Evolutionary conservation across 1,140 invertebrate genomes (phyloP), one percentile per base, ranked within the genome.

Genomic region (Drosophila bocki): DNA sequence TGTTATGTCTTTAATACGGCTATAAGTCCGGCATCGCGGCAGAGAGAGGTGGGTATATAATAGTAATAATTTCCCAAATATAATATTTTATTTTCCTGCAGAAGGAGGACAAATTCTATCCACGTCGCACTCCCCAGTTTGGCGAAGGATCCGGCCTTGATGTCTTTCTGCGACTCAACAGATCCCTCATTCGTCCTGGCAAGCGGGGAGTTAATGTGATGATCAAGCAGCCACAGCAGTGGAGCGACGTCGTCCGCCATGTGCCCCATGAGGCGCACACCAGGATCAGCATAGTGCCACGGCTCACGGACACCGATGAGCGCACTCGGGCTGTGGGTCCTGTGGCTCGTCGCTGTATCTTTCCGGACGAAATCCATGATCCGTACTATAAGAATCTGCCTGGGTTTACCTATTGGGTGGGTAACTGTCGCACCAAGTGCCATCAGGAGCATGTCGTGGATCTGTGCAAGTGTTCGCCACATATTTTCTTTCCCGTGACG

Each of bases 1-100:
- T 92, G 91, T 44, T 84, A 80, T 42, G 54, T 84, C 1, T 92
- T 92, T 37, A 92, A 92, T 62, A 78, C 91, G 26, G 45, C 22
- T 3, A 57, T 92, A 3, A 84, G 75, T 51, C 12, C 19, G 7
- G 51, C 48, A 12, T 70, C 69, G 26, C 42, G 48, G 3, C 17
- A 60, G 7, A 62, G 54, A 8, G 41, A 37, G 51, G 90, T 91
- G 22, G 58, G 78, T 74, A 0, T 5, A n/a, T 8, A 19, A 39
- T 39, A 13, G 4, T 0, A 39, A 7, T 13, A 11, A n/a, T n/a
- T 11, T 50, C 3, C 1, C 7, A 32, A 29, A 13, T 29, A 47
- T 26, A 1, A 5, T 26, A 0, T 1, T 13, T 15, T 19, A 44
- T 9, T 7, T 11, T 5, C 5, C 1, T 22, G 7, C 35, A 91